These are phyloP conservation scores for Poeciliopsis occidentalis DNA, from an alignment of 2,113 vertebrate species.

Conservation along the genomic window DNA sequence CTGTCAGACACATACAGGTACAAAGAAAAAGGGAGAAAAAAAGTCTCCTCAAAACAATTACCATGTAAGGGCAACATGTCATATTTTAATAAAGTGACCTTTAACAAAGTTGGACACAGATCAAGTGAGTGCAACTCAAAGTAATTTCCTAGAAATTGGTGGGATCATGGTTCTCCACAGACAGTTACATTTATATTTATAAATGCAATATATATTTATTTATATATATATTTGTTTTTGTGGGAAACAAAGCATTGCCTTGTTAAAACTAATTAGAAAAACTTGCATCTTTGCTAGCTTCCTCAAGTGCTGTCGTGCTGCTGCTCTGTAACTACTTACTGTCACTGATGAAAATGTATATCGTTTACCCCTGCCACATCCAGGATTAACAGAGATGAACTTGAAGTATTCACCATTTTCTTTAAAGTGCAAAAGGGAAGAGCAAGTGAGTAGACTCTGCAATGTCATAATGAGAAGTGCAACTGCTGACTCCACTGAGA, in stretches of 20 bases:
- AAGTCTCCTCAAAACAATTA: too few relatives aligned
- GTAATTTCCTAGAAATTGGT: not conserved
- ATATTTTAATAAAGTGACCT: not conserved
- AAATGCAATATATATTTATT: too few relatives aligned
- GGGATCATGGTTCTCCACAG: not conserved
- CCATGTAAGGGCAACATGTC: too few relatives aligned
- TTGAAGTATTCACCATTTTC: not conserved
- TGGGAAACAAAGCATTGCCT: not conserved
- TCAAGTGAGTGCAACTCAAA: not conserved
- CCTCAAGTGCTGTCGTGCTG: not conserved
- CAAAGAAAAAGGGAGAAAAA: too few relatives aligned
- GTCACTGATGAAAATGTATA: not conserved
- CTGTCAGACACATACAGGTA: too few relatives aligned
- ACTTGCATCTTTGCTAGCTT: not conserved
- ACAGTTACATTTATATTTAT: not conserved
- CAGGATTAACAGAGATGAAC: not conserved
- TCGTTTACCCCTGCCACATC: not conserved
- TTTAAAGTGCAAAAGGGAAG: slow-evolving; percentile 20
- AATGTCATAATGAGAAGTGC: slow-evolving; percentile 52
- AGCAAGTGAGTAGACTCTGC: slow-evolving; percentile 25
- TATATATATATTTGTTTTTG: not conserved
- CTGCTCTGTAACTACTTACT: not conserved
- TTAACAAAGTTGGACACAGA: not conserved
- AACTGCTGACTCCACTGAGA: slow-evolving; percentile 61
- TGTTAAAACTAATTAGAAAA: not conserved